Base-by-base conservation (phyloP, 2,888 invertebrate species). In the Coleophora flavipennella region DNA sequence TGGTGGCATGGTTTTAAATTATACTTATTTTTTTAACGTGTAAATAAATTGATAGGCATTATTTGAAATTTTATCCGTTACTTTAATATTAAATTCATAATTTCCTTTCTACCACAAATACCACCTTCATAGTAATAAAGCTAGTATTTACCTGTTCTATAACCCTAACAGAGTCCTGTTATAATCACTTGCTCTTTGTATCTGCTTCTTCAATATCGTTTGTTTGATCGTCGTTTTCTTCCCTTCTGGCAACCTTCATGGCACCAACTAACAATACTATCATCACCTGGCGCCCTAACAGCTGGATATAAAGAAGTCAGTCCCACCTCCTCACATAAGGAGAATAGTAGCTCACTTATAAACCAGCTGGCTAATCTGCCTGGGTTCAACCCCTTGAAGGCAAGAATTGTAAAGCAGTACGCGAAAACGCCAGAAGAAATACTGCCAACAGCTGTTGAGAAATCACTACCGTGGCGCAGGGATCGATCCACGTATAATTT, bases 401-500 rank as follows among this genome's bases (percentile, higher is more conserved):
- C 89, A 72, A 88, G 90, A 68, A 88, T 90, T 54, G 89, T 90
- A 62, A 89, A 89, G 79, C 89, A 89, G 69, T 89, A 89, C 77
- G 88, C 88, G 72, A 85, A 85, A 75, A 86, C 86, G 52, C 84
- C 85, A 39, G 86, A 87, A 68, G 89, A 88, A 52, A 86, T 89
- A 63, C 86, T 89, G 60, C 90, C 91, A 58, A 92, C 93, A 58
- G 90, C 91, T 62, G 91, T 92, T 70, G 94, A 94, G 86, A 88
- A 90, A 75, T 90, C 91, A 57, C 88, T 94, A 74, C 95, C 95
- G 66, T 95, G 95, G 95, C 90, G 93, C 76, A 87, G 90, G 72
- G 91, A 91, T 80, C 88, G 88, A 78, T 89, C 89, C 83, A 89
- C 88, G 79, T 88, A 88, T 73, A 88, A 89, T 77, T 88, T 89